These are phyloP conservation scores for Tylochromis polylepis DNA, from an alignment of 2,113 vertebrate genomes.

Conservation along the genomic window DNA sequence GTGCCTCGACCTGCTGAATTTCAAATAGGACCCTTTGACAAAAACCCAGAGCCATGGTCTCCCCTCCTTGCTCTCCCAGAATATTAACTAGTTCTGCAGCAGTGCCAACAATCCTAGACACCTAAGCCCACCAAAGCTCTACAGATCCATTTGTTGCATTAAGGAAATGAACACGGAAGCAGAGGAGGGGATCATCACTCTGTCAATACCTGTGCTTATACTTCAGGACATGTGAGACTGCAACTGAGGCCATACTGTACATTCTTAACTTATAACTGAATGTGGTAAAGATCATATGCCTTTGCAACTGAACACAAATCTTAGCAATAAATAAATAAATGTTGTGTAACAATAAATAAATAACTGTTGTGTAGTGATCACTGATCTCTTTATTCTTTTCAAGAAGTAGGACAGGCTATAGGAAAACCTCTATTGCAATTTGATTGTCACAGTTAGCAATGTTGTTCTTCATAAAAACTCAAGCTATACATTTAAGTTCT, in stretches of 20 bases:
- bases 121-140: neutral
- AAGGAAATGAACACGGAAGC: neutral
- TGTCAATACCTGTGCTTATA: neutral
- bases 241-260: neutral
- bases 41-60: conserved; percentile 38
- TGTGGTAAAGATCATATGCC: neutral
- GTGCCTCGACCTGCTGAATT: conserved; percentile 63
- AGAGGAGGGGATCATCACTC: neutral
- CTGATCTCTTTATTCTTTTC: neutral
- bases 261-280: neutral
- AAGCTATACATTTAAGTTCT: neutral
- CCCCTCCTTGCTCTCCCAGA: conserved; percentile 45
- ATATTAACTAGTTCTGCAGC: conserved; percentile 58
- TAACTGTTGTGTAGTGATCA: neutral
- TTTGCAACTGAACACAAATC: neutral
- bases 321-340: neutral
- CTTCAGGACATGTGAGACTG: neutral
- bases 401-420: neutral
- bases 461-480: neutral
- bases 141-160: neutral
- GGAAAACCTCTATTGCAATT: neutral
- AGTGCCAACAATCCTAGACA: conserved; percentile 9
- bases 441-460: neutral
- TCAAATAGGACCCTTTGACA: conserved; percentile 57
- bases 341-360: neutral